phyloP scores from a whole-genome alignment of 2,797 vertebrate genomes.

The Fringilla coelebs region DNA sequence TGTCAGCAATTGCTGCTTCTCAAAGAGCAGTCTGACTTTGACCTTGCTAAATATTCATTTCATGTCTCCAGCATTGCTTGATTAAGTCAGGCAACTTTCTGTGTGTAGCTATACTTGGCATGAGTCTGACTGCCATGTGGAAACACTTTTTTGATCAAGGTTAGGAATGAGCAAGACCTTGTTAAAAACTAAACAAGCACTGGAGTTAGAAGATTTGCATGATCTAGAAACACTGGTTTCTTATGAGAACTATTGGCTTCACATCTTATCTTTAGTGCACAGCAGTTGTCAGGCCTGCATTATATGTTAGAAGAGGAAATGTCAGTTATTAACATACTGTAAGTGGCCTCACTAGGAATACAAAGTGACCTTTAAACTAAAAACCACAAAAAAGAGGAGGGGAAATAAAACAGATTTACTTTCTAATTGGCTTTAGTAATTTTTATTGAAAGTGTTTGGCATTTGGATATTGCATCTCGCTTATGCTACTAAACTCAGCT shows the following conservation, averaged over 20 bases:
- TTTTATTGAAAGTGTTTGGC: constrained; percentile 40
- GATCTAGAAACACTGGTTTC: constrained; percentile 46
- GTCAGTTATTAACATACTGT: constrained; percentile 63
- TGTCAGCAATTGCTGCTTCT: constrained; percentile 33
- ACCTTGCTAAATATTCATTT: constrained; percentile 60
- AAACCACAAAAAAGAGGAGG: constrained; percentile 3
- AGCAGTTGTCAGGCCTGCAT: constrained; percentile 37
- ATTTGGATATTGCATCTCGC: constrained; percentile 44
- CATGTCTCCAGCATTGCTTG: not conserved
- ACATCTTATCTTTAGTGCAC: constrained; percentile 43
- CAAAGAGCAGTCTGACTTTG: constrained; percentile 44
- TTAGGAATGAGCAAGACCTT: constrained; percentile 57
- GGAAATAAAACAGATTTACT: constrained; percentile 60
- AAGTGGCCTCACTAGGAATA: constrained; percentile 53
- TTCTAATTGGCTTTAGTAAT: constrained; percentile 55
- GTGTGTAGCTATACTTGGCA: not conserved
- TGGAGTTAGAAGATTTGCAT: constrained; percentile 35
- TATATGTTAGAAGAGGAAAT: constrained; percentile 65
- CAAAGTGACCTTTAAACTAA: constrained; percentile 58
- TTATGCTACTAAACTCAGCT: not conserved
- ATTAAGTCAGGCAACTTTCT: constrained; percentile 51
- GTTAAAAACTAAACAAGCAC: constrained; percentile 60
- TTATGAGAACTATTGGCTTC: constrained; percentile 33
- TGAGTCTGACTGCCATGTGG: constrained; percentile 32
- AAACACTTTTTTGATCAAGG: constrained; percentile 58